phyloP scores from a whole-genome alignment of 2,113 vertebrate species.

The Argyrosomus japonicus region DNA sequence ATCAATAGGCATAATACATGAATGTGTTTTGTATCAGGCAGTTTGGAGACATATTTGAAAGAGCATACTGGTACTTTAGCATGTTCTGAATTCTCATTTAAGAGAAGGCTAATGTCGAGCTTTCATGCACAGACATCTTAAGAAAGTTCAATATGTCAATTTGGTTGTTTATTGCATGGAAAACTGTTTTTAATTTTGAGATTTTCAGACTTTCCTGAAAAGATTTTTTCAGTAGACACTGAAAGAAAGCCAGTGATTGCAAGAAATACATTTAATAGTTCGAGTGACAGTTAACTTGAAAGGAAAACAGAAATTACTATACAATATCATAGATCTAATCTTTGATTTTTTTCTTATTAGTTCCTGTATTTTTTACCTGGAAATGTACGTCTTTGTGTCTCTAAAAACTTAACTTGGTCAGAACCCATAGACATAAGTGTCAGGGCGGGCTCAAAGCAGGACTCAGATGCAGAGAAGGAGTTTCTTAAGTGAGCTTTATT shows the following conservation, averaged over 20 bases:
- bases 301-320: neutral
- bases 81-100: neutral
- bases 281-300: neutral
- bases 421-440: neutral
- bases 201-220: neutral
- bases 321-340: too few species aligned
- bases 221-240: neutral
- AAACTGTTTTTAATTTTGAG: neutral
- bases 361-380: neutral
- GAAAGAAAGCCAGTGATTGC: neutral
- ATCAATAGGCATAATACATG: constrained; percentile 22
- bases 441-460: too few species aligned
- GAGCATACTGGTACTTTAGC: neutral
- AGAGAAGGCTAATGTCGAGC: too few species aligned
- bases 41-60: neutral
- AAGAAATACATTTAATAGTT: neutral
- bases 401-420: neutral
- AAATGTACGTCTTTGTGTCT: neutral
- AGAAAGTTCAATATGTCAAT: neutral
- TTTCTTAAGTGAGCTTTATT: too few species aligned
- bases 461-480: too few species aligned
- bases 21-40: neutral
- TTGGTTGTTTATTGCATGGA: neutral
- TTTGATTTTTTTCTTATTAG: neutral
- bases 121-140: neutral